Base-by-base conservation (phyloP, 2,113 vertebrate genomes). In the Salvelinus namaycush region DNA sequence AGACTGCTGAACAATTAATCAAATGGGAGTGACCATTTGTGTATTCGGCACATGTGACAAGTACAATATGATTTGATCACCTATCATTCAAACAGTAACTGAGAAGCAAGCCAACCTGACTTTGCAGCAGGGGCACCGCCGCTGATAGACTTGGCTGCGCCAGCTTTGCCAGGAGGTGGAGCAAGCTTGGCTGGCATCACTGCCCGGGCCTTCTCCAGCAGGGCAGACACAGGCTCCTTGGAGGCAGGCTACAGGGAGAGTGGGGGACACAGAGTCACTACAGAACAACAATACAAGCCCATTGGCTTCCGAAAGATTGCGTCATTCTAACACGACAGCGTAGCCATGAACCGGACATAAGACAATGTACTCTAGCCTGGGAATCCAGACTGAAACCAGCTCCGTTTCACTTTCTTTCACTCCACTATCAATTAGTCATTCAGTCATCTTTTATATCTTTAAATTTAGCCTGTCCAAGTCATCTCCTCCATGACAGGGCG, bases 171-270 rank as follows among this genome's bases (percentile, higher is more conserved):
- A 78, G 93, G 93, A 78, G 93, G 93, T 70, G 94, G 92, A 59
- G 91, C 93, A 54, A 95, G 96, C 90, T 98, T 99, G 79, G 95
- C 94, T 39, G 97, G 97, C 96, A 99, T 95, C 77, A 95, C 94
- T 1, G 95, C 91, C 90, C 97, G 94, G 79, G 97, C 97, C 84
- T 99, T 99, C 79, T 99, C 98, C 88, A 99, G 91, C 96, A 98
- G 95, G 84, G 88, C 89, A 62, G 97, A 66, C 71, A 99, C 96
- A 78, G 97, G 97, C 89, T 99, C 97, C 93, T 98, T 99, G n/a
- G 97, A 99, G 81, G 97, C 90, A 31, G 96, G 90, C 98, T 99
- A 88, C 24, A 18, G 29, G 67, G 24, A 60, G 18, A 72, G 29
- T 76, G 93, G 93, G 77, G 11, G 0, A 29, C 60, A n/a, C 1